Base-by-base conservation (phyloP, 2,113 vertebrate species). In the Barbus barbus region DNA sequence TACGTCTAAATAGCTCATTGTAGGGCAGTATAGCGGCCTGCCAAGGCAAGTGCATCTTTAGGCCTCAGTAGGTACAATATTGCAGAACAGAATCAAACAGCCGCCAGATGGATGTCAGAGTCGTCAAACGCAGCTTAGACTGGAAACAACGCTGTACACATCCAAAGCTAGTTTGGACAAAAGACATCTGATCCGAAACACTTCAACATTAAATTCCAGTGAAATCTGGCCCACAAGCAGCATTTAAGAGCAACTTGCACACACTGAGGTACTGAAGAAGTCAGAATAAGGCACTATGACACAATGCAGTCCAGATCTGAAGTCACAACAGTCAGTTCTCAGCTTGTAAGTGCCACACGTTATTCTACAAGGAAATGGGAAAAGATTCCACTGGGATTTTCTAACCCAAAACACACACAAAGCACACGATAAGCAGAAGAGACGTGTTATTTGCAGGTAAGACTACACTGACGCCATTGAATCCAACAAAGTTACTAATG, bases 281-380 rank as follows among this genome's bases (percentile, higher is more conserved):
- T 89, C 91, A 92, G 91, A 88, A 92, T 95, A 95, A 95, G 94
- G 94, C 94, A 95, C 94, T 93, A 93, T 83, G 91, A 93, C 89
- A 92, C 88, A 86, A 93, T 89, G 90, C 92, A 92, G 92, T 90
- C 87, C 91, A 89, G 88, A 94, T 88, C 83, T 84, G 87, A 86
- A 69, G 78, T 63, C 78, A 80, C 78, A 65, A 63, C 77, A 79
- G 77, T 78, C 75, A 24, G 33, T 60, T 76, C 22, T 36, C 53
- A 24, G n/a, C 51, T 28, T 73, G 73, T 81, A 78, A 81, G 84
- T 83, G 80, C 69, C 86, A 83, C 69, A 28, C 24, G 6, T 56
- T 78, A 65, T 51, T 38, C 81, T 82, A 48, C 56, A 33, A 41
- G 60, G 38, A 58, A 74, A 67, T 14, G 53, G 65, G 84, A 58